Evolutionary conservation across 2,888 invertebrate species (phyloP).

Genomic region (Seira musarum): DNA sequence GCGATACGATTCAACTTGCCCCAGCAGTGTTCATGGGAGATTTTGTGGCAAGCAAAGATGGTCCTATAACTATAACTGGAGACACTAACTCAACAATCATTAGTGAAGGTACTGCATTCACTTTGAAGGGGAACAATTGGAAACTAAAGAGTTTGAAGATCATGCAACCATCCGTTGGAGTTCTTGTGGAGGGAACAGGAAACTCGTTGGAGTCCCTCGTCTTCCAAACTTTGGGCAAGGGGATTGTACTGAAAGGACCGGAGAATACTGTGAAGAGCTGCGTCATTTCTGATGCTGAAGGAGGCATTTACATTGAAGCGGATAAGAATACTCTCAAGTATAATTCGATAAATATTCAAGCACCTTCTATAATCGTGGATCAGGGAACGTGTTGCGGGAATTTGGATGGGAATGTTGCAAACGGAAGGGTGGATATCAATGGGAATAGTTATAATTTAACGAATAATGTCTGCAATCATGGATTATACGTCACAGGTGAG

Average conservation of each 20-base stretch:
- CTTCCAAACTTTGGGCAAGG: conserved; percentile 62
- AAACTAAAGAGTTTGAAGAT: conserved; percentile 66
- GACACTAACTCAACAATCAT: conserved; percentile 67
- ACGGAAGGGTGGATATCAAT: conserved; percentile 65
- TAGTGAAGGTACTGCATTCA: conserved; percentile 65
- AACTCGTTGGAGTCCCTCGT: conserved; percentile 59
- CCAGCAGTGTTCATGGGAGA: conserved; percentile 64
- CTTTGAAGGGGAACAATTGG: conserved; percentile 65
- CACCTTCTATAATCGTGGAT: conserved; percentile 65
- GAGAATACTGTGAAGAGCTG: conserved; percentile 66
- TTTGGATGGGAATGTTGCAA: conserved; percentile 67
- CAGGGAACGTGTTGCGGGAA: conserved; percentile 64
- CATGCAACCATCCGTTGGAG: conserved; percentile 62
- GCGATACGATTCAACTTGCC: conserved; percentile 66
- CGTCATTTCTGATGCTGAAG: conserved; percentile 67
- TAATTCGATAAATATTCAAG: conserved; percentile 68
- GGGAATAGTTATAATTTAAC: conserved; percentile 63
- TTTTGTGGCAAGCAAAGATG: conserved; percentile 61
- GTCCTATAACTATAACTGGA: conserved; percentile 64
- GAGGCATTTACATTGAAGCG: conserved; percentile 65
- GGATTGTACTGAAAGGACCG: conserved; percentile 61
- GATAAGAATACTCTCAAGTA: conserved; percentile 60
- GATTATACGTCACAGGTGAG: conserved; percentile 52
- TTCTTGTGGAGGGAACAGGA: conserved; percentile 63
- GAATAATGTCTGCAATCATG: conserved; percentile 67